Conservation (phyloP, 2,797 vertebrate species). For the Echeneis naucrates region DNA sequence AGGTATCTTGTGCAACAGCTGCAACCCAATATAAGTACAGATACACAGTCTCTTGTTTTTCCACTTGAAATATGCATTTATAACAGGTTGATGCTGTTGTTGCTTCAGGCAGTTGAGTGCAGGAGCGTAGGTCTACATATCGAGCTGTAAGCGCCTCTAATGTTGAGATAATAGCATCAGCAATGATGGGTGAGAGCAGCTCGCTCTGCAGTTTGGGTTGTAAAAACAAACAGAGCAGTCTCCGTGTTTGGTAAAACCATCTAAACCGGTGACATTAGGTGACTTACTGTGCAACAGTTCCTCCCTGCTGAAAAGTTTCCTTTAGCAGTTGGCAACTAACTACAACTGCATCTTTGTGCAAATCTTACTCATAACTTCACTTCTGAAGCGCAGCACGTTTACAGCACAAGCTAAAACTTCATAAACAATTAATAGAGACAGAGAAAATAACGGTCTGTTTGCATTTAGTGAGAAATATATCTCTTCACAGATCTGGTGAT, state of each 20-base stretch:
- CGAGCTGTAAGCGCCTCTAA: slow-evolving; percentile 11
- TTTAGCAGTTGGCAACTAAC: slow-evolving; percentile 1
- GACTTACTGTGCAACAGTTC: slow-evolving; percentile 28
- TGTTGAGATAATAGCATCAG: slow-evolving; percentile 33
- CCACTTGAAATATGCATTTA: slow-evolving; percentile 12
- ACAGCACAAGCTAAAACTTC: background rate
- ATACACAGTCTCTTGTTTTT: too few relatives aligned
- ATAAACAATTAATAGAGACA: too few relatives aligned
- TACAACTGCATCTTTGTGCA: slow-evolving; percentile 12
- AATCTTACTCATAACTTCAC: background rate
- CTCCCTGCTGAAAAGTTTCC: slow-evolving; percentile 3
- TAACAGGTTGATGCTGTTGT: slow-evolving; percentile 17
- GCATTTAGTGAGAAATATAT: slow-evolving; percentile 5
- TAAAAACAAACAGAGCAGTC: slow-evolving; percentile 35
- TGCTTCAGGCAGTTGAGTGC: slow-evolving; percentile 29
- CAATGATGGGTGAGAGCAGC: slow-evolving; percentile 25
- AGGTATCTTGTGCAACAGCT: too few relatives aligned
- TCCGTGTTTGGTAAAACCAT: slow-evolving; percentile 36
- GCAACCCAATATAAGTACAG: too few relatives aligned
- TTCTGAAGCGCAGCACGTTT: background rate
- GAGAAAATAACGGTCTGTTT: too few relatives aligned
- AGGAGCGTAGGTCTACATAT: slow-evolving; percentile 13
- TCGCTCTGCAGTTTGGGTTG: slow-evolving; percentile 13
- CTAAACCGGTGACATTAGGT: slow-evolving; percentile 34
- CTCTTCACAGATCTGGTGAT: slow-evolving; percentile 7